A percentile compares a stretch with the other conserved stretches of the same genome.
Evolutionary conservation across 1,140 invertebrate genomes (phyloP).

Genomic region (Drosophila melanica): DNA sequence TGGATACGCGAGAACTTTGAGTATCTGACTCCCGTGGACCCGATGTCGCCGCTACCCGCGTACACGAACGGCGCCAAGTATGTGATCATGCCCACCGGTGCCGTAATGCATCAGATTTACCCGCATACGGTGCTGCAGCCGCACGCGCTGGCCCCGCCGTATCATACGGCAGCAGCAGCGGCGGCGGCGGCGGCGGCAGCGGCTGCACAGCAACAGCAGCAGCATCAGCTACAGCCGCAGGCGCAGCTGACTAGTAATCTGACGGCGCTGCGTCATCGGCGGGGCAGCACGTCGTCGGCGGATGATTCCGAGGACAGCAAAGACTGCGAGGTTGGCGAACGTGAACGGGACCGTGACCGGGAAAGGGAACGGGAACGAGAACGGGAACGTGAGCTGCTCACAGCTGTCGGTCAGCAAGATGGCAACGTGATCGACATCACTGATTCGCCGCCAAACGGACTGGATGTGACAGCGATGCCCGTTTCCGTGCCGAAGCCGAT

Average conservation of each 20-base stretch:
- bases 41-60: conserved; percentile 66
- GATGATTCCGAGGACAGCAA: conserved; percentile 83
- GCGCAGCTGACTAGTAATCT: conserved; percentile 41
- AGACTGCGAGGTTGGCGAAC: conserved; percentile 72
- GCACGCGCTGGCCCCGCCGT: conserved; percentile 62
- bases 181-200: conserved; percentile 36
- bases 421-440: conserved; percentile 67
- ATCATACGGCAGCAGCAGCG: conserved; percentile 42
- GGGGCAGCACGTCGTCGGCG: conserved; percentile 81
- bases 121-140: conserved; percentile 63
- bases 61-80: conserved; percentile 67
- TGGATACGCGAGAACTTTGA: conserved; percentile 88
- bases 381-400: conserved; percentile 8
- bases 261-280: conserved; percentile 60
- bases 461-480: conserved; percentile 36
- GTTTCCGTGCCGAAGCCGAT: conserved; percentile 45
- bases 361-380: conserved; percentile 16
- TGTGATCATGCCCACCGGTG: conserved; percentile 65
- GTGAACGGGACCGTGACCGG: conserved; percentile 19
- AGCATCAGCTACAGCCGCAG: conserved; percentile 35
- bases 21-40: conserved; percentile 64
- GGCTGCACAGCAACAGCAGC: conserved; percentile 37
- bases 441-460: conserved; percentile 61
- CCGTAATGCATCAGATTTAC: conserved; percentile 66
- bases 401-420: conserved; percentile 16